phyloP scores from a whole-genome alignment of 2,888 invertebrate genomes.

The Sphinx pinastri region DNA sequence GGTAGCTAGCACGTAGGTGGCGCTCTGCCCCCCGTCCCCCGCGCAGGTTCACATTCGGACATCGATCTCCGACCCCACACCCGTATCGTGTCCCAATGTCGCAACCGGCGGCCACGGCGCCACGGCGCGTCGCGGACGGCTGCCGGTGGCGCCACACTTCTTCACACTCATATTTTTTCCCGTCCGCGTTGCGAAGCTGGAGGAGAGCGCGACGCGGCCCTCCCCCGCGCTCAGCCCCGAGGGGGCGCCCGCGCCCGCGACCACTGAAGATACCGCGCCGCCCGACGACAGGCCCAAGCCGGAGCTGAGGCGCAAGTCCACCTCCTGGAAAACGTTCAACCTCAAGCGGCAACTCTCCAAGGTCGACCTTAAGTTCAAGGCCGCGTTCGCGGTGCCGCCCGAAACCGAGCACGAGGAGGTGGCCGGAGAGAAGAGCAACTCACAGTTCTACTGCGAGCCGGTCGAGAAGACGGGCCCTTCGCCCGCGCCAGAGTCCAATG shows the following conservation, averaged over 20 bases:
- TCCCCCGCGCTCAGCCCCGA: constrained; percentile 46
- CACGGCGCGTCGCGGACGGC: constrained; percentile 31
- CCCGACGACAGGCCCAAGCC: constrained; percentile 63
- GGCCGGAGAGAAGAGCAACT: constrained; percentile 55
- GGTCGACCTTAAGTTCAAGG: constrained; percentile 90
- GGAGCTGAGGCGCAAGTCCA: constrained; percentile 85
- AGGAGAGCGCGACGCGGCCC: constrained; percentile 50
- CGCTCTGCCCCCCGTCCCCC: constrained; percentile 8
- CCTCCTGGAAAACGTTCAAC: constrained; percentile 90
- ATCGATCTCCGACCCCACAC: constrained; percentile 30
- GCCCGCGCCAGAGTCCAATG: constrained; percentile 45
- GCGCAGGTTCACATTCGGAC: constrained; percentile 35
- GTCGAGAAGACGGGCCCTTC: constrained; percentile 46
- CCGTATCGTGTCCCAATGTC: constrained; percentile 38
- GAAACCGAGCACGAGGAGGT: constrained; percentile 68
- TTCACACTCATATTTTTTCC: constrained; percentile 68
- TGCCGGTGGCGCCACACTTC: constrained; percentile 35
- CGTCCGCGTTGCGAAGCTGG: constrained; percentile 66
- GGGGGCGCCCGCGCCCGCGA: constrained; percentile 33
- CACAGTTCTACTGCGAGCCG: constrained; percentile 71
- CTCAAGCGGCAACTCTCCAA: constrained; percentile 92
- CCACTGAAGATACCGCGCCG: constrained; percentile 35
- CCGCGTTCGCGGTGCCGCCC: constrained; percentile 81
- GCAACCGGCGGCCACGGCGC: constrained; percentile 32
- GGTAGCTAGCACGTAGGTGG: constrained; percentile 30